Evolutionary conservation across 2,113 vertebrate genomes (phyloP).

Genomic region (Platysteira castanea): DNA sequence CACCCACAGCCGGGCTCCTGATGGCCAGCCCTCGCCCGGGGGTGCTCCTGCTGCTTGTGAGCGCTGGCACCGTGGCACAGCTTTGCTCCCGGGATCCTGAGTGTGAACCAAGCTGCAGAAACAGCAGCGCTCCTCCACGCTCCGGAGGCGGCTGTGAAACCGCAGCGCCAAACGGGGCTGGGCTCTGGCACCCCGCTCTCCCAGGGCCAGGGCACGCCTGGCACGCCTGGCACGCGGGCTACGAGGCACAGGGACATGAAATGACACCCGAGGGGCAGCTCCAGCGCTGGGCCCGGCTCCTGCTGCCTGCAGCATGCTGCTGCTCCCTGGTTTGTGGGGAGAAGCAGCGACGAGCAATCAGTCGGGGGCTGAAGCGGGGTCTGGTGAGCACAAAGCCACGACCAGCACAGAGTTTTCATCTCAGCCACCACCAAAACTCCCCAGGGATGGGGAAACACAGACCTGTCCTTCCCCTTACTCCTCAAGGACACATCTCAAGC

Average conservation of each 20-base stretch:
- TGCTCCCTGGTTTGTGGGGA: not conserved
- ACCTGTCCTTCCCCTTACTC: accelerated
- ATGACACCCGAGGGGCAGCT: accelerated
- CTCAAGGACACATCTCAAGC: not conserved
- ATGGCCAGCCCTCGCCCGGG: accelerated
- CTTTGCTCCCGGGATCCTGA: not conserved
- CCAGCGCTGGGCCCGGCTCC: not conserved
- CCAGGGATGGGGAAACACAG: not conserved
- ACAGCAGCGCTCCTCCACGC: accelerated
- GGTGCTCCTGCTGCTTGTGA: not conserved
- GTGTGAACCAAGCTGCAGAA: not conserved
- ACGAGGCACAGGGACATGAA: accelerated
- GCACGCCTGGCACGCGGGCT: accelerated
- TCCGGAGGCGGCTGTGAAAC: not conserved
- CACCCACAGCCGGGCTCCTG: accelerated
- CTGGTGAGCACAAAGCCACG: not conserved
- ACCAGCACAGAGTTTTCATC: not conserved
- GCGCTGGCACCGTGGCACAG: accelerated
- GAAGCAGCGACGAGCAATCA: not conserved
- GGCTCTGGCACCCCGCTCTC: not conserved
- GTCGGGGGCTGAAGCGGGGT: not conserved
- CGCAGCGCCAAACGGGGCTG: accelerated
- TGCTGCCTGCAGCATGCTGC: not conserved
- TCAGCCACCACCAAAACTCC: not conserved
- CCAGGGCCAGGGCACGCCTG: accelerated